These are phyloP conservation scores for Ranitomeya variabilis DNA, from an alignment of 2,113 vertebrate species.

Conservation along the genomic window DNA sequence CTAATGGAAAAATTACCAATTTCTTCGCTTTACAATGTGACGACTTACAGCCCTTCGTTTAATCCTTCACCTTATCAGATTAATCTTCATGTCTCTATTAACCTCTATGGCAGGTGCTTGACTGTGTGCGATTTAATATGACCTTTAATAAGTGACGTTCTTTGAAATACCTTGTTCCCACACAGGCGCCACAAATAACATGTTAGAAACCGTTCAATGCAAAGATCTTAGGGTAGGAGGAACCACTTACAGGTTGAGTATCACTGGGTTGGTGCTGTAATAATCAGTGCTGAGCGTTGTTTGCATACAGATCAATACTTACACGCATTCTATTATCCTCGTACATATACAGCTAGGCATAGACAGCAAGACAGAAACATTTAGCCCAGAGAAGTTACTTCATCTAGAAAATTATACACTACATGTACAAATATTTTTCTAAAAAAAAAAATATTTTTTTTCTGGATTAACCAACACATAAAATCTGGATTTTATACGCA, in stretches of 20 bases:
- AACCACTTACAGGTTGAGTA: not conserved
- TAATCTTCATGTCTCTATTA: conserved; percentile 47
- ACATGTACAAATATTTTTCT: too few species aligned
- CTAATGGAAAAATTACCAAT: not conserved
- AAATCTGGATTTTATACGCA: too few species aligned
- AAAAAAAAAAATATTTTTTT: too few species aligned
- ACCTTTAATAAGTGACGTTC: conserved; percentile 38
- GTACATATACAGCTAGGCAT: too few species aligned
- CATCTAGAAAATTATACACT: too few species aligned
- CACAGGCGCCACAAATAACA: conserved; percentile 12
- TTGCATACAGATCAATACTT: not conserved
- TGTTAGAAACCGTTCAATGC: not conserved
- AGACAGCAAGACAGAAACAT: too few species aligned
- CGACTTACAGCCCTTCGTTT: conserved; percentile 1
- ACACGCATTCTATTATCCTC: too few species aligned
- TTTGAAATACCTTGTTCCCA: not conserved
- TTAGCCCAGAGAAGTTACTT: too few species aligned
- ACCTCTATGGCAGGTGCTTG: not conserved
- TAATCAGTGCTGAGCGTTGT: not conserved
- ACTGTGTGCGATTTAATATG: not conserved
- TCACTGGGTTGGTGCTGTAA: not conserved
- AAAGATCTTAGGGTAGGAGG: not conserved
- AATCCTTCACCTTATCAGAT: conserved; percentile 33
- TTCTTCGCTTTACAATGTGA: not conserved
- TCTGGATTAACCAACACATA: too few species aligned